Base-by-base conservation (phyloP, 2,888 invertebrate species). In the Kuschelorhynchus macadamiae region DNA sequence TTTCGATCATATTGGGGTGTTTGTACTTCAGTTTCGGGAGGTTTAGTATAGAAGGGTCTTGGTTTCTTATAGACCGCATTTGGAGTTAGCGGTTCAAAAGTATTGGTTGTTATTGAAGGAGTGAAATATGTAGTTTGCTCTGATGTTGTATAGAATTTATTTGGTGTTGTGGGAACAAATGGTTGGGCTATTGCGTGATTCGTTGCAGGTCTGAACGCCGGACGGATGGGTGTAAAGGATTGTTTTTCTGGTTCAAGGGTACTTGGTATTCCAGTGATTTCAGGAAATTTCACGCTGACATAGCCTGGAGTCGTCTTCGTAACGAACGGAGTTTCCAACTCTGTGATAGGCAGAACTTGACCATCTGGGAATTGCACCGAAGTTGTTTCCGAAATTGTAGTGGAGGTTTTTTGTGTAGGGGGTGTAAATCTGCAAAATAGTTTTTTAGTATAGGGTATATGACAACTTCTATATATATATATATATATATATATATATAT, bases 301-400 rank as follows among this genome's bases (percentile, higher is more conserved):
- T 60, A 55, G 17, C 61, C 49, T 30, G 67, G 42, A n/a, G 69
- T 70, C 8, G 72, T 67, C 68, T 71, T 74, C 3, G 71, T 67
- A 21, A 41, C 12, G 25, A 49, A 47, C 20, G 72, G 60, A 7
- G 66, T 68, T 39, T 72, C 61, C 25, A 71, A 52, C 21, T 68
- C 66, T 7, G 69, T 69, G 14, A 74, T 41, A n/a, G 76, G 75
- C 30, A 71, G 60, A 7, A 76, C 39, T 36, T 72, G 71, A 1
- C 71, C 70, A 5, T 66, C 70, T 9, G 73, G 61, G 7, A 74
- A 52, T 47, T 75, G 71, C 7, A 72, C 70, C 20, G 72, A 14
- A 9, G 76, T 73, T 12, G 72, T 74, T 50, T 57, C 52, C 16
- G 49, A 36, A 4, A 57, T 59, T n/a, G 71, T 63, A 16, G 62